Percentiles rank a stretch among this genome's conserved stretches.
Conservation (phyloP, 2,113 vertebrate genomes). For the Recurvirostra avosetta region DNA sequence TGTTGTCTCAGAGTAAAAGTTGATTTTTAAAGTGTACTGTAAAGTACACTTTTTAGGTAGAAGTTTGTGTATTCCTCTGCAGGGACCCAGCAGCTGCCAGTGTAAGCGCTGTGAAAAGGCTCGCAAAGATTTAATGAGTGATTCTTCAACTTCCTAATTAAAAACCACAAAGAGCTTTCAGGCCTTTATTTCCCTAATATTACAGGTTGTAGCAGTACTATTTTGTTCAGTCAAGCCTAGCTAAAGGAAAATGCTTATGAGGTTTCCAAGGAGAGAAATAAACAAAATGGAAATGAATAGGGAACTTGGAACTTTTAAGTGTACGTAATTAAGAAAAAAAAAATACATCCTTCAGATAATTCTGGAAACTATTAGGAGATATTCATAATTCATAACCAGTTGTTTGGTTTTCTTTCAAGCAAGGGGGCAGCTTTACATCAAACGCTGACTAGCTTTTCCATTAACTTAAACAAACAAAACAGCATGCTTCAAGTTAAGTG, state of each 20-base stretch:
- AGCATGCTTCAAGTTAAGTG: constrained; percentile 50
- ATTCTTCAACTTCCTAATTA: constrained; percentile 41
- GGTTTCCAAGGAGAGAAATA: constrained; percentile 68
- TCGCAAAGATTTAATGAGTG: not conserved
- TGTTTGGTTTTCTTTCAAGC: constrained; percentile 55
- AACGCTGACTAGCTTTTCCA: constrained; percentile 55
- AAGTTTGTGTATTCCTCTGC: not conserved
- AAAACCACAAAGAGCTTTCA: constrained; percentile 25
- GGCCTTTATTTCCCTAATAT: not conserved
- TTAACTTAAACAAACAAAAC: constrained; percentile 60
- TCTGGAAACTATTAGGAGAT: constrained; percentile 64
- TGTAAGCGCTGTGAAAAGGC: not conserved
- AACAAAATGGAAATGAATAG: constrained; percentile 56
- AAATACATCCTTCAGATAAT: constrained; percentile 60
- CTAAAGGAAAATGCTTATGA: constrained; percentile 46
- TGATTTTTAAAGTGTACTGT: not conserved
- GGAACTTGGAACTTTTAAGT: constrained; percentile 65
- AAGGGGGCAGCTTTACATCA: constrained; percentile 56
- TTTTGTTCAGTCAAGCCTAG: constrained; percentile 51
- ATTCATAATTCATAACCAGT: constrained; percentile 57
- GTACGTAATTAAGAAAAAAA: constrained; percentile 52
- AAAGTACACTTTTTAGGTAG: not conserved
- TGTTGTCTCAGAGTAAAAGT: not conserved
- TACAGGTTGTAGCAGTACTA: constrained; percentile 39
- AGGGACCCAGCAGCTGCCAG: not conserved